These are phyloP conservation scores for roundworm (Caenorhabditis elegans) DNA, from an alignment of 1,140 invertebrate genomes.

Conservation along the genomic window WBcel235 BX284605.5:17023501-17024000, in stretches of 20 bases:
- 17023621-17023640: background rate
- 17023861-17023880: slow-evolving; percentile 70
- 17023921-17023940: slow-evolving; percentile 83
- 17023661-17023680: no score
- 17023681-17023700: no score
- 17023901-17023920: slow-evolving; percentile 79
- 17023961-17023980: slow-evolving; percentile 89
- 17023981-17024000: slow-evolving; percentile 79
- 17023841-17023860: slow-evolving; percentile 92
- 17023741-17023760: slow-evolving; percentile 17
- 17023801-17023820: slow-evolving; percentile 91
- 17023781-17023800: slow-evolving; percentile 89
- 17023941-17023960: slow-evolving; percentile 92
- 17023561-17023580: background rate
- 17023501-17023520: no score
- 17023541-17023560: background rate
- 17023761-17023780: slow-evolving; percentile 79
- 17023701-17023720: no score
- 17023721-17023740: slow-evolving; percentile 9
- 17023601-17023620: background rate
- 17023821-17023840: slow-evolving; percentile 91
- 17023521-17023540: background rate
- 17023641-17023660: no score
- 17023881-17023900: slow-evolving; percentile 85
- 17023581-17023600: background rate